Evolutionary conservation across 2,113 vertebrate genomes (phyloP), one percentile per base, ranked within the genome.

Genomic region (Paratilapia polleni): DNA sequence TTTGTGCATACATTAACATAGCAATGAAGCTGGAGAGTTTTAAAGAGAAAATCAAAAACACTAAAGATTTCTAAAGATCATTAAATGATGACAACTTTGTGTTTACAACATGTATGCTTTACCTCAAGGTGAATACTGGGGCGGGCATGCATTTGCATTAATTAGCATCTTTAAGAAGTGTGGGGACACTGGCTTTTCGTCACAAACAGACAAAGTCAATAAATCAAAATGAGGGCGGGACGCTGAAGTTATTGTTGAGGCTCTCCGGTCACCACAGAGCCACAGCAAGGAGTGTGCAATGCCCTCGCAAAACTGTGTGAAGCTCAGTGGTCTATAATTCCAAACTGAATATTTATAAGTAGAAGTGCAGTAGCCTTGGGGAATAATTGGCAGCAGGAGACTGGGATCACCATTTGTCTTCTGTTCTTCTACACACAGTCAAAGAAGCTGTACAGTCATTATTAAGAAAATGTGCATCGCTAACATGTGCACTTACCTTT

Each of bases 101-200:
- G 93, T 95, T 95, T 95, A 94, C 93, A 93, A 94, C 93, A 93
- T 94, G 90, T 90, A 84, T 84, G 94, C 93, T 86, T 94, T 95
- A 95, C 88, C 94, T 92, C 85, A 95, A 95, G 95, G 95, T 95
- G 95, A 96, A 89, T 78, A 88, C 88, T 84, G 87, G 93, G 93
- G 91, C 93, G 91, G 84, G 91, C 92, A 95, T 96, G 81, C 84
- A 96, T 96, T 92, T 94, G 92, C 96, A 96, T 96, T 78, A 79
- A 96, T 96, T 96, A 93, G 90, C 94, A 96, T 96, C 73, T 90
- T 89, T 92, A 94, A 94, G 86, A 87, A 91, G 80, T 68, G 76
- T 20, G 36, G 91, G 94, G 93, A 95, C 93, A 60, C 78, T 49
- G 77, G 77, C 38, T 83, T 89, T 94, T 94, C 77, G 73, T 91